Evolutionary conservation across 2,113 vertebrate species (phyloP).

Genomic region (Chionomys nivalis): DNA sequence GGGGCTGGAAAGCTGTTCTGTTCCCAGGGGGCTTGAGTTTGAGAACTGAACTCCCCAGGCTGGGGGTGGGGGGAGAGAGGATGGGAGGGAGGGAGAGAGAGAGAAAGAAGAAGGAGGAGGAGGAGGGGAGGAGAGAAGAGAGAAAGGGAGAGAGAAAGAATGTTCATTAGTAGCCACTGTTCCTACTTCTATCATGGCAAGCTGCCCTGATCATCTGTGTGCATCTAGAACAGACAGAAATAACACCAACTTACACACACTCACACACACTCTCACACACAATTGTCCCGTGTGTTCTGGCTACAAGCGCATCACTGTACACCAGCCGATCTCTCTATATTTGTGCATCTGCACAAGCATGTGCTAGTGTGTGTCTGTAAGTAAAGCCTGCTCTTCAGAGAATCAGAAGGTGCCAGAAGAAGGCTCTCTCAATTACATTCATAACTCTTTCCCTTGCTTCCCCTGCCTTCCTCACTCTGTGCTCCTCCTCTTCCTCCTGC

Average conservation of each 20-base stretch:
- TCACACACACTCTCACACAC: neutral
- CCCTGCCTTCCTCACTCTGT: too few species aligned
- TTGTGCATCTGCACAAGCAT: neutral
- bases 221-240: neutral
- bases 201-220: neutral
- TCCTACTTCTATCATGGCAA: neutral
- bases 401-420: neutral
- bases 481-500: too few species aligned
- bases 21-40: neutral
- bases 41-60: neutral
- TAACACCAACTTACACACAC: neutral
- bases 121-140: too few species aligned
- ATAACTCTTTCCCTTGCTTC: too few species aligned
- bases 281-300: neutral
- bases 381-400: neutral
- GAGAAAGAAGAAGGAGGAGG: neutral
- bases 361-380: neutral
- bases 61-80: neutral
- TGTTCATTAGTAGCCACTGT: neutral
- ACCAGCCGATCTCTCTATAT: neutral
- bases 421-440: neutral
- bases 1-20: neutral
- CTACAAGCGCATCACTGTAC: fast-evolving
- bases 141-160: neutral
- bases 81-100: too few species aligned